These are phyloP conservation scores for Gracilinanus agilis DNA, from an alignment of 2,113 vertebrate genomes.

Conservation along the genomic window DNA sequence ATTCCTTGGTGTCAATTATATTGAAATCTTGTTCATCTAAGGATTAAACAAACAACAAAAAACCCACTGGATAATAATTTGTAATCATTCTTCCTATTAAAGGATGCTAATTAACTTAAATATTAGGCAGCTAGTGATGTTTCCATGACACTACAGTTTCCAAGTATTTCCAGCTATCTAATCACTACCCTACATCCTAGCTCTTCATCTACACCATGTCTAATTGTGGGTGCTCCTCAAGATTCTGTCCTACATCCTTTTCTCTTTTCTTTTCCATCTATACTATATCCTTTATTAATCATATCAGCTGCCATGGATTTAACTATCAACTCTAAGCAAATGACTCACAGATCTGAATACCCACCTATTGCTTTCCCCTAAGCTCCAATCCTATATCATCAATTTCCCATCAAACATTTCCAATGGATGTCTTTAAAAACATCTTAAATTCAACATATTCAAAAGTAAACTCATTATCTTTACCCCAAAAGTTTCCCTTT, in stretches of 20 bases:
- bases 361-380: not conserved
- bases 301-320: not conserved
- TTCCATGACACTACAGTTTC: not conserved
- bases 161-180: not conserved
- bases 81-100: not conserved
- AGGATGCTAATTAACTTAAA: not conserved
- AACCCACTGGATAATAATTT: not conserved
- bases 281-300: not conserved
- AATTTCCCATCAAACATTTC: not conserved
- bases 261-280: not conserved
- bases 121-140: not conserved
- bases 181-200: not conserved
- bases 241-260: not conserved
- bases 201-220: not conserved
- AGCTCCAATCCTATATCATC: not conserved
- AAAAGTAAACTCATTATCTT: not conserved
- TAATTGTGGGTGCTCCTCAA: not conserved
- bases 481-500: not conserved
- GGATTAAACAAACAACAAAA: not conserved
- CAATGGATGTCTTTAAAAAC: not conserved
- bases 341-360: not conserved
- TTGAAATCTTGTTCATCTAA: not conserved
- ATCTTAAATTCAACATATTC: not conserved
- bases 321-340: not conserved
- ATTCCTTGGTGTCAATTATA: constrained; percentile 34